These are phyloP conservation scores for Hydroisotoma schaefferi DNA, from an alignment of 2,888 invertebrate genomes.

Conservation along the genomic window DNA sequence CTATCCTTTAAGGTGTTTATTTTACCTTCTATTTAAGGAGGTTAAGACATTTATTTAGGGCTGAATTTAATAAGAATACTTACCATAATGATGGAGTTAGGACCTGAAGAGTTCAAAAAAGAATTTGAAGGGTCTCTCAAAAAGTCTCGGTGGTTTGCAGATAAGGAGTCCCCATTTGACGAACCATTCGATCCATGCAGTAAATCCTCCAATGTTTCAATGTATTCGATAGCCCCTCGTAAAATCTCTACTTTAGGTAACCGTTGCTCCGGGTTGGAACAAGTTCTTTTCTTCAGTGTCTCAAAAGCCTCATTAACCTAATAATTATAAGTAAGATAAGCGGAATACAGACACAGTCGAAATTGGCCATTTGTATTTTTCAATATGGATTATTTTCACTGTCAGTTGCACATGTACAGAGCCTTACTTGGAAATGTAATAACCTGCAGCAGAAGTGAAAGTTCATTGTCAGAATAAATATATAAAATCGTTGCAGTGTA, in stretches of 20 bases:
- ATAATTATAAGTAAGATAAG: too few relatives aligned
- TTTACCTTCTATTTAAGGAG: neutral
- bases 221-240: slow-evolving; percentile 95
- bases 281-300: slow-evolving; percentile 83
- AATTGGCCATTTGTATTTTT: too few relatives aligned
- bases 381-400: too few relatives aligned
- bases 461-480: too few relatives aligned
- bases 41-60: too few relatives aligned
- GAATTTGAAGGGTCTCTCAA: slow-evolving; percentile 40
- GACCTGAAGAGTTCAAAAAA: slow-evolving; percentile 31
- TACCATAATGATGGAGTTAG: slow-evolving; percentile 42
- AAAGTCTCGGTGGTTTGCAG: slow-evolving; percentile 36
- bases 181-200: slow-evolving; percentile 59
- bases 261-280: slow-evolving; percentile 91
- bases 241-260: slow-evolving; percentile 97
- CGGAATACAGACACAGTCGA: too few relatives aligned
- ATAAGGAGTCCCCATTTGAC: slow-evolving; percentile 8
- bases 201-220: slow-evolving; percentile 83
- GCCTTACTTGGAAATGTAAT: too few relatives aligned
- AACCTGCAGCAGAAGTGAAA: too few relatives aligned
- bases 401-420: too few relatives aligned
- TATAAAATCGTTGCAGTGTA: too few relatives aligned
- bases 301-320: slow-evolving; percentile 99
- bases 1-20: neutral
- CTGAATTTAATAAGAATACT: slow-evolving; percentile 17